phyloP scores from a whole-genome alignment of 2,113 vertebrate genomes.

The Malurus elegans region DNA sequence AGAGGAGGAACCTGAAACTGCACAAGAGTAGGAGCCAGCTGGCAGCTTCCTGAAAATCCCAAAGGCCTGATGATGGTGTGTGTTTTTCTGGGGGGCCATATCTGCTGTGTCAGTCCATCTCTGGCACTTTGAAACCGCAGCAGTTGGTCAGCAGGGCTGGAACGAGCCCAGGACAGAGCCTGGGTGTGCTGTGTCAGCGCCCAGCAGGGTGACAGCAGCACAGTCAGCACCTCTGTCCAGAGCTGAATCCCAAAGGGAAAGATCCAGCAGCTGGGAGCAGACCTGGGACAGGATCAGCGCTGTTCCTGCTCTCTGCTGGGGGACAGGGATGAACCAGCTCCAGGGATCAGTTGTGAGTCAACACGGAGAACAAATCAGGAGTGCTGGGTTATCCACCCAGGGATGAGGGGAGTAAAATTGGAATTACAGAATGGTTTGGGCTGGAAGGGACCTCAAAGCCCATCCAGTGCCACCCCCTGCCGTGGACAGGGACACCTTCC shows the following conservation, averaged over 20 bases:
- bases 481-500: background rate
- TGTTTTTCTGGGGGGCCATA: background rate
- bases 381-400: background rate
- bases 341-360: background rate
- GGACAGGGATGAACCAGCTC: background rate
- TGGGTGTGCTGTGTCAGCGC: background rate
- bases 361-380: accelerated
- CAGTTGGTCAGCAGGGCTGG: background rate
- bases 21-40: background rate
- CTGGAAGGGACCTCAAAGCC: background rate
- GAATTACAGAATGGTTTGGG: background rate
- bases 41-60: background rate
- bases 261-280: background rate
- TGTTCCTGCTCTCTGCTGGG: background rate
- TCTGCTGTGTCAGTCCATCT: background rate
- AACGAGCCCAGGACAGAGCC: background rate
- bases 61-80: background rate
- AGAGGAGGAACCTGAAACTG: background rate
- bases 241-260: background rate
- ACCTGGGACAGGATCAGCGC: background rate
- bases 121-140: background rate
- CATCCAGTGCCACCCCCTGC: background rate
- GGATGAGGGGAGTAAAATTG: accelerated
- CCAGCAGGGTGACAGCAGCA: background rate
- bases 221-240: background rate